Percentiles rank a stretch among this genome's conserved stretches.
phyloP scores from a whole-genome alignment of 2,888 invertebrate genomes.

The Acronicta leporina region DNA sequence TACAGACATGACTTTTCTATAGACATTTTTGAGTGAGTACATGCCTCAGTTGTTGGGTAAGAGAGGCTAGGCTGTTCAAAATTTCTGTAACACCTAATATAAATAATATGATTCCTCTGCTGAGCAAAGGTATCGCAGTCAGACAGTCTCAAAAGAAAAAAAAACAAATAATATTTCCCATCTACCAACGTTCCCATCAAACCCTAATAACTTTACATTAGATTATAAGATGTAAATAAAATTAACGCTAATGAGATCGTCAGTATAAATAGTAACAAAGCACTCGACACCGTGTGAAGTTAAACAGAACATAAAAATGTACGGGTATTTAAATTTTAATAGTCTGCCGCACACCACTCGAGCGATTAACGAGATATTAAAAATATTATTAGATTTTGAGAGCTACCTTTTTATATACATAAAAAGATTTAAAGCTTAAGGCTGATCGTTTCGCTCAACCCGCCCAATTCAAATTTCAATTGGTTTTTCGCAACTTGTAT shows the following conservation, averaged over 20 bases:
- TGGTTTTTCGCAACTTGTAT: too few species aligned
- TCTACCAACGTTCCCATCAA: slow-evolving; percentile 24
- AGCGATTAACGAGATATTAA: slow-evolving; percentile 50
- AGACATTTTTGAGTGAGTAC: too few species aligned
- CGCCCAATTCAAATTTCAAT: too few species aligned
- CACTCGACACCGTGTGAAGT: slow-evolving; percentile 64
- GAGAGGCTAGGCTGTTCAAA: too few species aligned
- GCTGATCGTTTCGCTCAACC: too few species aligned
- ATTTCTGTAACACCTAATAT: too few species aligned
- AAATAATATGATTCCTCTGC: too few species aligned
- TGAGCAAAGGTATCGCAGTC: too few species aligned
- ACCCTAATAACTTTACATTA: slow-evolving; percentile 17
- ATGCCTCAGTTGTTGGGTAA: too few species aligned
- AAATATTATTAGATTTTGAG: slow-evolving; percentile 44
- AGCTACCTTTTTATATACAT: slow-evolving; percentile 11
- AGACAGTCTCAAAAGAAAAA: too few species aligned
- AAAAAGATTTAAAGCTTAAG: slow-evolving; percentile 10
- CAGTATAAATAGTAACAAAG: slow-evolving; percentile 54
- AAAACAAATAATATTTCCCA: not conserved
- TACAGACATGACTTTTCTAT: too few species aligned
- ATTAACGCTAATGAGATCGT: slow-evolving; percentile 49
- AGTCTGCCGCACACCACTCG: slow-evolving; percentile 37
- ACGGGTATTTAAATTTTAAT: slow-evolving; percentile 61
- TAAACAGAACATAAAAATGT: slow-evolving; percentile 64
- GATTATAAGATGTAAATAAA: slow-evolving; percentile 45